Conservation (phyloP, 1,140 invertebrate species). For the Ctenoplectra terminalis region DNA sequence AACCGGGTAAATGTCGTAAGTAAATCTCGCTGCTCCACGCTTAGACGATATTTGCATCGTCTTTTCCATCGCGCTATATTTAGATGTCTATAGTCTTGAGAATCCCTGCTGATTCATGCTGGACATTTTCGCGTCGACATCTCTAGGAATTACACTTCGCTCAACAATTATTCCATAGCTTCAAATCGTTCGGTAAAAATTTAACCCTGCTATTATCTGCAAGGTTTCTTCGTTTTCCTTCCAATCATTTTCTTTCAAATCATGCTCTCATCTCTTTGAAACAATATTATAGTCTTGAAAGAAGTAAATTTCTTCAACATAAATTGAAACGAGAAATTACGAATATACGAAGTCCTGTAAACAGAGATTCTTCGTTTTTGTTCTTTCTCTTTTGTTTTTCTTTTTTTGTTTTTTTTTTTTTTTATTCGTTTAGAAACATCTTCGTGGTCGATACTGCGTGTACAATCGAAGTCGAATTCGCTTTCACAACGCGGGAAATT, state of each 20-base stretch:
- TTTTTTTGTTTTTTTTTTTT: neutral
- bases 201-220: no score
- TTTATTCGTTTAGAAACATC: slow-evolving; percentile 36
- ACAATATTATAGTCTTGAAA: no score
- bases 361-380: no score
- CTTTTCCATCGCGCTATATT: slow-evolving; percentile 25
- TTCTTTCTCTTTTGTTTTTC: neutral
- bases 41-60: slow-evolving; percentile 27
- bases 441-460: slow-evolving; percentile 49
- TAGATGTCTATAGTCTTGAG: slow-evolving; percentile 7
- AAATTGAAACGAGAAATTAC: no score
- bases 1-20: slow-evolving; percentile 25
- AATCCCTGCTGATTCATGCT: slow-evolving; percentile 29
- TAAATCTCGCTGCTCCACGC: slow-evolving; percentile 22
- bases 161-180: neutral
- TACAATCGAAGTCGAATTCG: slow-evolving; percentile 43
- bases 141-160: neutral
- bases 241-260: no score
- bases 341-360: no score
- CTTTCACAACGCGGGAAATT: slow-evolving; percentile 52
- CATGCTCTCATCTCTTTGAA: no score
- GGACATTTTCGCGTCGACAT: neutral
- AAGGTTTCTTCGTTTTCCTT: no score
- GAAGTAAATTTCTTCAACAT: no score
- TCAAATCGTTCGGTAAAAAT: no score